These are phyloP conservation scores for Plestiodon gilberti DNA, from an alignment of 2,113 vertebrate genomes.

Conservation along the genomic window DNA sequence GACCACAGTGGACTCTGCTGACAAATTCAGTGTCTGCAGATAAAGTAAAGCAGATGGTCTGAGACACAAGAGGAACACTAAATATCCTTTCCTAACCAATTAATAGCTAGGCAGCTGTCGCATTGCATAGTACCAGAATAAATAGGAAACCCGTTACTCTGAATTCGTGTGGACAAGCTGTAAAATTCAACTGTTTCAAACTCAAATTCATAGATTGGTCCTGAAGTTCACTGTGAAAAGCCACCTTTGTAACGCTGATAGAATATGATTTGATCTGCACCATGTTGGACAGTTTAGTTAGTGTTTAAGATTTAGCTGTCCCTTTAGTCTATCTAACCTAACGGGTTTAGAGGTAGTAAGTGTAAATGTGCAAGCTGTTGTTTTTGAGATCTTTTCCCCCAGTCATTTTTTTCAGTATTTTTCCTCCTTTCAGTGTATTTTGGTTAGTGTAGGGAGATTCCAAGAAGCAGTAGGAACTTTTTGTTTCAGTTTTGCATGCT, in stretches of 20 bases:
- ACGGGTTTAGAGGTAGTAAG: not conserved
- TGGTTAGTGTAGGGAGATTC: conserved; percentile 17
- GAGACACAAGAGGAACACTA: conserved; percentile 10
- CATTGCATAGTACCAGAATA: not conserved
- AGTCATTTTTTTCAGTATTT: no score
- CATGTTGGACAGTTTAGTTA: not conserved
- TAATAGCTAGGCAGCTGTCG: conserved; percentile 9
- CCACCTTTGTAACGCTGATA: not conserved
- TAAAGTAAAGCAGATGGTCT: conserved; percentile 13
- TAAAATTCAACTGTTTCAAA: not conserved
- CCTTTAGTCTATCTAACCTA: no score
- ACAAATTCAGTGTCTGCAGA: not conserved
- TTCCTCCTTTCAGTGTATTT: not conserved
- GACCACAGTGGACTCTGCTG: not conserved
- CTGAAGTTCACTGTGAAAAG: conserved; percentile 46
- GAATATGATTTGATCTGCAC: not conserved
- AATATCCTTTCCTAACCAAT: conserved; percentile 9
- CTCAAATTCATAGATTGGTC: conserved; percentile 35
- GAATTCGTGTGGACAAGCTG: not conserved
- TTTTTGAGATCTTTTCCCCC: not conserved
- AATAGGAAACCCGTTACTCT: not conserved
- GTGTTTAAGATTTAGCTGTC: no score
- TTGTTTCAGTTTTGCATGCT: conserved; percentile 42
- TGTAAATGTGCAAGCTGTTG: not conserved
- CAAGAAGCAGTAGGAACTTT: conserved; percentile 32